Percentiles rank a stretch among this genome's conserved stretches.
Conservation (phyloP, 2,888 invertebrate genomes). For the Aleiodes leptofemur region DNA sequence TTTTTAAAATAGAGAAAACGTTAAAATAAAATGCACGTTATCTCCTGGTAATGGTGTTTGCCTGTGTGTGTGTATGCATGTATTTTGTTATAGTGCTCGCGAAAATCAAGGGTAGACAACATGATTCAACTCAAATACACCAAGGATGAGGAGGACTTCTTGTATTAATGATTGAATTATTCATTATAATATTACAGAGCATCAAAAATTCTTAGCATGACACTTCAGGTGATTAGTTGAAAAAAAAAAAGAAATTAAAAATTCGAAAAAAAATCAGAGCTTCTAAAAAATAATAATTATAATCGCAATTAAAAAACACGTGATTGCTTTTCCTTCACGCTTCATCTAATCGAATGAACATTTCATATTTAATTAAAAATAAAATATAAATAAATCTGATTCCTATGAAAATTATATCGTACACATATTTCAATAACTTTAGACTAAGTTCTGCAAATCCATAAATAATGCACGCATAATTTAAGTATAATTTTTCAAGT, state of each 20-base stretch:
- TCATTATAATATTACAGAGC: slow-evolving; percentile 58
- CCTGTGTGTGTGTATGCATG: slow-evolving; percentile 72
- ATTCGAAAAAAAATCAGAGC: slow-evolving; percentile 17
- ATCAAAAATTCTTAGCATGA: slow-evolving; percentile 70
- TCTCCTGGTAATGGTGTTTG: slow-evolving; percentile 65
- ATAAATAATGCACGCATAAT: slow-evolving; percentile 33
- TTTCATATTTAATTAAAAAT: neutral
- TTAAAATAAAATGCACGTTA: slow-evolving; percentile 58
- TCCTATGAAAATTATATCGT: neutral
- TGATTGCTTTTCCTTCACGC: slow-evolving; percentile 55
- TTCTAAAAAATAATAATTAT: slow-evolving; percentile 4
- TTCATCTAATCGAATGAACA: slow-evolving; percentile 40
- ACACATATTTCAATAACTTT: slow-evolving; percentile 7
- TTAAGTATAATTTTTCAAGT: neutral
- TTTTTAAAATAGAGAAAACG: neutral
- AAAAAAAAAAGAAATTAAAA: slow-evolving; percentile 25
- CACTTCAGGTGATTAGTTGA: slow-evolving; percentile 64
- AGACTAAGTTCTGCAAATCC: neutral
- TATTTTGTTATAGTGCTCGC: slow-evolving; percentile 71
- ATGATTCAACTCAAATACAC: slow-evolving; percentile 65
- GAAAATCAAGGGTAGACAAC: slow-evolving; percentile 64
- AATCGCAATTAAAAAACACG: slow-evolving; percentile 35
- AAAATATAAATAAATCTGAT: neutral
- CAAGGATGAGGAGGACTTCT: slow-evolving; percentile 70
- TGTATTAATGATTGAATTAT: slow-evolving; percentile 72